These are phyloP conservation scores for Ailuropoda melanoleuca DNA, from an alignment of 2,113 vertebrate species.

Conservation along the genomic window DNA sequence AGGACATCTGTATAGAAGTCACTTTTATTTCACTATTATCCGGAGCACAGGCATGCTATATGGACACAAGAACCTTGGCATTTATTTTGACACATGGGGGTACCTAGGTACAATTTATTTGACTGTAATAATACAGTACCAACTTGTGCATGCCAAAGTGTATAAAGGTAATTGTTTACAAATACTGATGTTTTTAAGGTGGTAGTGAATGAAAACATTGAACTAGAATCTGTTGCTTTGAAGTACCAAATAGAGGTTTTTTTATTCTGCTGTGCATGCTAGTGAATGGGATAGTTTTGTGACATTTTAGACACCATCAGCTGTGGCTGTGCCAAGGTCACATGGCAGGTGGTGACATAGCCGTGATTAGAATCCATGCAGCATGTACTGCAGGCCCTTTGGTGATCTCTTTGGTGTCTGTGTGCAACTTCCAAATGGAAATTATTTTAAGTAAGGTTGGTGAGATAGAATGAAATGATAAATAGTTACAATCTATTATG, in stretches of 20 bases:
- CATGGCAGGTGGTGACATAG: background rate
- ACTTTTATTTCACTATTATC: slow-evolving; percentile 41
- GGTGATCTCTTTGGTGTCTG: background rate
- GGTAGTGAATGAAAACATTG: slow-evolving; percentile 7
- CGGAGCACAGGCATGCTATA: background rate
- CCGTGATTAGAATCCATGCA: background rate
- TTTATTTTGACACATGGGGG: background rate
- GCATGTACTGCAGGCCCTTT: background rate
- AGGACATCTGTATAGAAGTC: slow-evolving; percentile 8
- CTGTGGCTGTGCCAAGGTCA: background rate
- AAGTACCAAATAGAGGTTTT: background rate
- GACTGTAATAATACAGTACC: background rate
- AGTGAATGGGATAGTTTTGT: background rate
- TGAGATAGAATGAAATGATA: background rate
- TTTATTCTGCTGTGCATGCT: background rate
- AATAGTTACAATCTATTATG: background rate
- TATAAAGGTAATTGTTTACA: background rate
- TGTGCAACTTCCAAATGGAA: background rate
- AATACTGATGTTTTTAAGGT: slow-evolving; percentile 33
- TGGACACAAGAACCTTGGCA: background rate
- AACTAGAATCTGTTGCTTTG: slow-evolving; percentile 3
- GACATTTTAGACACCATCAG: background rate
- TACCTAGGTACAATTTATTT: background rate
- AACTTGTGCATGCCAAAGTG: background rate
- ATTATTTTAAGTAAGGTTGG: background rate